Percentiles rank a stretch among this genome's conserved stretches.
These are phyloP conservation scores for Coreoperca whiteheadi DNA, from an alignment of 2,113 vertebrate genomes.

Conservation along the genomic window DNA sequence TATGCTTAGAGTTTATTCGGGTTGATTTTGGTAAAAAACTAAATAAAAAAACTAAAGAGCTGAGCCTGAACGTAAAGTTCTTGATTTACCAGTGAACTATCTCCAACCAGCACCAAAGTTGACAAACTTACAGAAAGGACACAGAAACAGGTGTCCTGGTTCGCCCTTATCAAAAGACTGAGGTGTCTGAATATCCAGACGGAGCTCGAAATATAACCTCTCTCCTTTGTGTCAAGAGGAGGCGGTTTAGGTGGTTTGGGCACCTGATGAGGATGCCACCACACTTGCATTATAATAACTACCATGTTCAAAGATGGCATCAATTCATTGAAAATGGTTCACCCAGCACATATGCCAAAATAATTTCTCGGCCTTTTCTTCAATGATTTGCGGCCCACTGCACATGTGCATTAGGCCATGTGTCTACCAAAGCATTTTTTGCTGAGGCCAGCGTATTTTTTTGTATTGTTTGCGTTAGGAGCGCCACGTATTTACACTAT, in stretches of 20 bases:
- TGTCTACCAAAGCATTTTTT: too few species aligned
- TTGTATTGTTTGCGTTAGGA: too few species aligned
- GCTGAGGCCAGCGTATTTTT: too few species aligned
- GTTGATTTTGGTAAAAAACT: too few species aligned
- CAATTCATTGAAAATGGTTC: neutral
- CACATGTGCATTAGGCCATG: neutral
- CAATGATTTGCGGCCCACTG: neutral
- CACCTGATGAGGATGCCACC: neutral
- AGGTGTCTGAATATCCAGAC: neutral
- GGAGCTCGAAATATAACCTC: neutral
- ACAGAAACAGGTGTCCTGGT: neutral
- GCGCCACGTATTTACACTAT: too few species aligned
- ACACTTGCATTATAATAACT: neutral
- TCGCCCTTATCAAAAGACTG: neutral
- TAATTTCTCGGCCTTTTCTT: neutral
- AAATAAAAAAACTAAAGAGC: too few species aligned
- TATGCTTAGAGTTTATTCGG: too few species aligned
- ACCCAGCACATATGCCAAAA: neutral
- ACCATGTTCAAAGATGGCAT: neutral
- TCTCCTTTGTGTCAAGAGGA: neutral
- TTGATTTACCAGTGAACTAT: too few species aligned
- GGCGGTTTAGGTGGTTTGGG: neutral
- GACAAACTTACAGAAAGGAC: too few species aligned
- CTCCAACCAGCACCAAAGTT: too few species aligned
- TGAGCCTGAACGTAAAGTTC: too few species aligned